phyloP scores from a whole-genome alignment of 2,113 vertebrate genomes.

The Engystomops pustulosus region DNA sequence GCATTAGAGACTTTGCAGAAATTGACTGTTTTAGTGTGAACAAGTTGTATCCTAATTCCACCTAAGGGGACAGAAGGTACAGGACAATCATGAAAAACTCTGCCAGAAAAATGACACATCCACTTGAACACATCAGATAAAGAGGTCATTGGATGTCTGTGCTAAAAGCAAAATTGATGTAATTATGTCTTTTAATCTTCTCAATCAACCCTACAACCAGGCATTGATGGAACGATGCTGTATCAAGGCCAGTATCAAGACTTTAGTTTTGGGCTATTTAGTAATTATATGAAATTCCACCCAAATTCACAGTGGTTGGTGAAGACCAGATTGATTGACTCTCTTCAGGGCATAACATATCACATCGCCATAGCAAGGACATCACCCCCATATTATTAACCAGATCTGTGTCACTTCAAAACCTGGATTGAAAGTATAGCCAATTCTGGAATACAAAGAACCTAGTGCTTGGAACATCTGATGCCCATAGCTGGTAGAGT shows the following conservation, averaged over 20 bases:
- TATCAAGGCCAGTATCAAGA: neutral
- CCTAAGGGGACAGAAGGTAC: constrained; percentile 22
- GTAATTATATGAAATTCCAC: neutral
- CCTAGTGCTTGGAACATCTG: no score
- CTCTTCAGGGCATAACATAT: neutral
- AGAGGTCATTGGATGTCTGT: neutral
- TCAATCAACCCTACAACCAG: neutral
- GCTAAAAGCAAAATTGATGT: neutral
- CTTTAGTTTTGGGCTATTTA: neutral
- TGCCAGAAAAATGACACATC: constrained; percentile 6
- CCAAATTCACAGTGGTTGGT: neutral
- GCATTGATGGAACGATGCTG: neutral
- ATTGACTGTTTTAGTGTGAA: neutral
- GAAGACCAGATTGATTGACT: neutral
- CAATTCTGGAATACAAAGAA: no score
- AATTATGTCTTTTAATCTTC: constrained; percentile 7
- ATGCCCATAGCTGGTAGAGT: no score
- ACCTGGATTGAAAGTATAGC: no score
- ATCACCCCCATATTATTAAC: no score
- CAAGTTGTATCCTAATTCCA: neutral
- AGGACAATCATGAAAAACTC: neutral
- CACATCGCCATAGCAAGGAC: neutral
- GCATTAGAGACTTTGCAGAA: neutral
- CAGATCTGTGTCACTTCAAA: no score
- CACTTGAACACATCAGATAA: constrained; percentile 6